A percentile compares a stretch with the other conserved stretches of the same genome.
Evolutionary conservation across 2,113 vertebrate species (phyloP).

Genomic region (Pygoscelis antarcticus): DNA sequence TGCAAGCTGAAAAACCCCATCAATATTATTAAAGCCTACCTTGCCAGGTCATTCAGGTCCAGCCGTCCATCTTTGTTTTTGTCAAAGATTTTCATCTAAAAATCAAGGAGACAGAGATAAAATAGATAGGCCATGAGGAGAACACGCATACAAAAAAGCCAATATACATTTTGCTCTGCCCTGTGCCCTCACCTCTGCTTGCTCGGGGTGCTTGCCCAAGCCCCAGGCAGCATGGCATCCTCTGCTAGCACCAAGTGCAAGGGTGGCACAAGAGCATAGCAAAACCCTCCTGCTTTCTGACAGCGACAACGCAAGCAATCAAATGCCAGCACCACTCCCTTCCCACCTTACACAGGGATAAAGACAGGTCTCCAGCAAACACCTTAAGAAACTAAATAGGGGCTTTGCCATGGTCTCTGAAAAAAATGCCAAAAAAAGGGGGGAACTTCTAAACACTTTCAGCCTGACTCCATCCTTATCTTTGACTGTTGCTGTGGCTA

Average conservation of each 20-base stretch:
- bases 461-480: background rate
- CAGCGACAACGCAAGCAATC: background rate
- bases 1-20: background rate
- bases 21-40: slow-evolving; percentile 71
- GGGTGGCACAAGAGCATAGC: background rate
- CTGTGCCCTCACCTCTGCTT: background rate
- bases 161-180: background rate
- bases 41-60: slow-evolving; percentile 94
- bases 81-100: slow-evolving; percentile 97
- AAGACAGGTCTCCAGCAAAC: background rate
- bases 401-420: background rate
- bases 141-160: background rate
- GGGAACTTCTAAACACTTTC: background rate
- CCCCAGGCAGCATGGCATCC: accelerated
- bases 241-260: background rate
- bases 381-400: background rate
- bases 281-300: background rate
- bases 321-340: background rate
- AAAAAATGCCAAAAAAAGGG: background rate
- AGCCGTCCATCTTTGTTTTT: slow-evolving; percentile 92
- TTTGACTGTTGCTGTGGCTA: background rate
- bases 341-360: background rate
- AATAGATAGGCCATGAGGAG: background rate
- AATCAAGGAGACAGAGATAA: slow-evolving; percentile 29
- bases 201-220: background rate